phyloP scores from a whole-genome alignment of 2,797 vertebrate genomes.

The Alfaro cultratus region DNA sequence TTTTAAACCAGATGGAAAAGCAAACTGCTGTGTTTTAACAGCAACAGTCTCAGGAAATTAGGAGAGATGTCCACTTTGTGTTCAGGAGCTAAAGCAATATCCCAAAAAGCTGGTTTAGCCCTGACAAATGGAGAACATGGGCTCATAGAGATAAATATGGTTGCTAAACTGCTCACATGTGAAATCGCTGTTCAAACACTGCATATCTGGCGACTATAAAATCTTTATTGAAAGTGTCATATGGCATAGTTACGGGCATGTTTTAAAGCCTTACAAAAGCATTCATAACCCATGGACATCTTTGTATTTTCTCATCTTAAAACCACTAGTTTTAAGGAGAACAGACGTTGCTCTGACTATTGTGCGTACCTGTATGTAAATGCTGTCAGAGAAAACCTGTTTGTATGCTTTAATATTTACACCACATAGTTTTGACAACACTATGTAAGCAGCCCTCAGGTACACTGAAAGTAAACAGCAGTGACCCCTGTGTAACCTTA shows the following conservation, averaged over 20 bases:
- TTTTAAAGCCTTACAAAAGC: not conserved
- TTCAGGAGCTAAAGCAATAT: constrained; percentile 6
- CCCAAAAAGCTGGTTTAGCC: constrained; percentile 18
- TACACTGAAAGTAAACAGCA: constrained; percentile 22
- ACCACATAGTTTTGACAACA: not conserved
- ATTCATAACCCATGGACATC: not conserved
- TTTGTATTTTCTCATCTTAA: not conserved
- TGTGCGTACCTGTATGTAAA: not conserved
- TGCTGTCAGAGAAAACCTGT: not conserved
- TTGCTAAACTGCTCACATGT: not conserved
- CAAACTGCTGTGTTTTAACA: constrained; percentile 48
- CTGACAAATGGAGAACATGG: constrained; percentile 13
- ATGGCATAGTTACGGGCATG: not conserved
- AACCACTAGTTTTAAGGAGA: not conserved
- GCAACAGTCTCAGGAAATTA: constrained; percentile 63
- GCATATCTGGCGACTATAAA: not conserved
- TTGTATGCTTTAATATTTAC: constrained; percentile 3
- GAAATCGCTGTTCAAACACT: not conserved
- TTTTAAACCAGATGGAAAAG: constrained; percentile 12
- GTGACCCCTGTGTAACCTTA: constrained; percentile 22
- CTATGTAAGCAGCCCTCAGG: constrained; percentile 18
- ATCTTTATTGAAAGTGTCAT: not conserved
- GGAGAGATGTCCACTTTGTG: constrained; percentile 23
- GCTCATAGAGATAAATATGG: constrained; percentile 3
- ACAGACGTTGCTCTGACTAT: not conserved